Evolutionary conservation across 2,113 vertebrate genomes (phyloP).

Genomic region (Podarcis cretensis): DNA sequence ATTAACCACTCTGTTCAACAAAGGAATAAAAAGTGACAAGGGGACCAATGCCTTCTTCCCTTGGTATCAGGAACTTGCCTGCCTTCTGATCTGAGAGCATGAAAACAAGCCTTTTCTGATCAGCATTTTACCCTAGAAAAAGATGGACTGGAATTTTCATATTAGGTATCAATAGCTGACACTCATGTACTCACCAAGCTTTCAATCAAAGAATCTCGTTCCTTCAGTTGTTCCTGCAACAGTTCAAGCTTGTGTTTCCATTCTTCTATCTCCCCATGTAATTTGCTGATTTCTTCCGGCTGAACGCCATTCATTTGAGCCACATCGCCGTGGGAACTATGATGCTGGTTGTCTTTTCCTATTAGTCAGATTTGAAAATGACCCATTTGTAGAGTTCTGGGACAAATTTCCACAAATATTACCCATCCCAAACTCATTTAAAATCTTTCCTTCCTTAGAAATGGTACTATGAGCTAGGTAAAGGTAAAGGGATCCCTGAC

Average conservation of each 20-base stretch:
- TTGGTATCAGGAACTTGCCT: not conserved
- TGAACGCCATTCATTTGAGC: conserved; percentile 92
- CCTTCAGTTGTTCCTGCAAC: conserved; percentile 84
- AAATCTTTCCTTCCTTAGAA: not conserved
- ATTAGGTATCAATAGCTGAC: not conserved
- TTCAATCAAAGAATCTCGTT: conserved; percentile 86
- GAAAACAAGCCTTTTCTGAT: not conserved
- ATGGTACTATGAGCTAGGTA: not conserved
- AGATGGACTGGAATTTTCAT: not conserved
- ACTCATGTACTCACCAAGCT: conserved; percentile 78
- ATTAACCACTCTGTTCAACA: no score
- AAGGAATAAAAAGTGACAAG: not conserved
- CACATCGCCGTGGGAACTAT: conserved; percentile 61
- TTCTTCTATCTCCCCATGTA: conserved; percentile 87
- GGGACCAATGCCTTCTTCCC: not conserved
- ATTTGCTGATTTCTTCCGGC: conserved; percentile 84
- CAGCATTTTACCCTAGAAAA: not conserved
- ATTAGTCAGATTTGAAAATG: not conserved
- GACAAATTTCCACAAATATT: not conserved
- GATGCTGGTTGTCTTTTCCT: conserved; percentile 85
- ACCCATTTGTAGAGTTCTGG: not conserved
- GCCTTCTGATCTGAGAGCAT: not conserved
- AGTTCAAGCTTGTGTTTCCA: conserved; percentile 82
- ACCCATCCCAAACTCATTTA: not conserved
- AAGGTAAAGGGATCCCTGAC: no score